These are phyloP conservation scores for Pocillopora damicornis DNA, from an alignment of 64 coral and sea anemone species.

Conservation along the genomic window DNA sequence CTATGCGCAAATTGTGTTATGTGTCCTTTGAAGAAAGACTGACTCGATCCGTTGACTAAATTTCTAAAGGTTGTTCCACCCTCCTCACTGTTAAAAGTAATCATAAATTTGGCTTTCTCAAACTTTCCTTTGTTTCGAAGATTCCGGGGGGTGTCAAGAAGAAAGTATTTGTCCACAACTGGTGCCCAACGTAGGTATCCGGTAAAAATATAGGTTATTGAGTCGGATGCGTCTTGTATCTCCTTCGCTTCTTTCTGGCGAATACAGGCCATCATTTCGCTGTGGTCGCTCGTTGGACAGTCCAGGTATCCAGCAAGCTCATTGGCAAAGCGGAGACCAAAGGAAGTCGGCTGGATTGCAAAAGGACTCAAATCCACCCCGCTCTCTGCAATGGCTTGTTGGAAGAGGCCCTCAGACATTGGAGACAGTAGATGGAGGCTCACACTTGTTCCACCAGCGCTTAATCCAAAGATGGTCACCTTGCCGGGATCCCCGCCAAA, in stretches of 20 bases:
- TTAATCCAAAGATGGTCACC: slow-evolving; percentile 38
- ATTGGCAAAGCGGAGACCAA: not conserved
- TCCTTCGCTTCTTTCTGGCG: not conserved
- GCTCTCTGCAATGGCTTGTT: slow-evolving; percentile 10
- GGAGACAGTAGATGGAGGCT: not conserved
- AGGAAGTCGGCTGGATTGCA: slow-evolving; percentile 4
- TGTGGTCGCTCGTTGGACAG: slow-evolving; percentile 10
- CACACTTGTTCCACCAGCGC: slow-evolving; percentile 12
- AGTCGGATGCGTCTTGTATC: not conserved
- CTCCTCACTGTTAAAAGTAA: slow-evolving; percentile 49
- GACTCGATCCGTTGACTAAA: not conserved
- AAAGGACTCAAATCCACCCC: not conserved
- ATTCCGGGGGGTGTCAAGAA: slow-evolving; percentile 44
- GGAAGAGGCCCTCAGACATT: not conserved
- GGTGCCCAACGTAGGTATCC: slow-evolving; percentile 41
- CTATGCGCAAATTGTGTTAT: not conserved
- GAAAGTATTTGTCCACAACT: slow-evolving; percentile 56
- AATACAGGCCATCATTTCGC: slow-evolving; percentile 2
- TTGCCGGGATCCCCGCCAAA: slow-evolving; percentile 35
- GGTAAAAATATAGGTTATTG: not conserved
- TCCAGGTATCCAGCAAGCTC: slow-evolving; percentile 8
- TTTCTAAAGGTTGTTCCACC: not conserved
- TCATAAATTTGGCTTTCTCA: slow-evolving; percentile 42
- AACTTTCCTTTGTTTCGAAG: slow-evolving; percentile 34
- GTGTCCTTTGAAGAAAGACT: not conserved